phyloP scores from a whole-genome alignment of 2,113 vertebrate genomes.

The Pontoporia blainvillei region DNA sequence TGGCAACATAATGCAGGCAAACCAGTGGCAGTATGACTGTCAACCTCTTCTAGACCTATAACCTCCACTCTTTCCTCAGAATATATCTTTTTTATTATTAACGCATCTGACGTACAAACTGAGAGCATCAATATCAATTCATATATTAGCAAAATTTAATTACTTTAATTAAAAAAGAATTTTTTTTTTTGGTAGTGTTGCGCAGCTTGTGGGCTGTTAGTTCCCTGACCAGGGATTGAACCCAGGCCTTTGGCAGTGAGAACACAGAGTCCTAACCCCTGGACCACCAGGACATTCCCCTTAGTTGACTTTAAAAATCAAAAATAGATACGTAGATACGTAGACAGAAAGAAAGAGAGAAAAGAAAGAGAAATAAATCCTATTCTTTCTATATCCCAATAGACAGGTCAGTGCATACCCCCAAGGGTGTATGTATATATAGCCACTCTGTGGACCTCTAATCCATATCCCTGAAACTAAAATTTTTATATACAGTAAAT shows the following conservation, averaged over 20 bases:
- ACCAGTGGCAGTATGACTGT: background rate
- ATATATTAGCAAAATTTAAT: background rate
- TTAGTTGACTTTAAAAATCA: background rate
- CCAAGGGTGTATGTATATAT: too few species aligned
- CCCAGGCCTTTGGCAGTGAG: background rate
- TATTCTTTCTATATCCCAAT: background rate
- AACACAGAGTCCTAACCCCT: background rate
- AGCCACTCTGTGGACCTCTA: background rate
- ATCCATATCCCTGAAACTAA: background rate
- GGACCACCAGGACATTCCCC: background rate
- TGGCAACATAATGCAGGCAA: background rate
- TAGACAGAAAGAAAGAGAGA: background rate
- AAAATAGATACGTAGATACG: background rate
- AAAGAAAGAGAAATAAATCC: background rate
- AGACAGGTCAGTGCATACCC: background rate
- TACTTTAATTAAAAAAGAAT: background rate
- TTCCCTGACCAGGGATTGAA: background rate
- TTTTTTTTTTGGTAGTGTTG: background rate
- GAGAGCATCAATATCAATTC: background rate
- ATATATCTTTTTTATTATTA: background rate
- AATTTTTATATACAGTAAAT: conserved; percentile 12
- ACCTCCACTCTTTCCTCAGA: background rate
- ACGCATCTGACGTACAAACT: background rate
- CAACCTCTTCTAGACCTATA: background rate
- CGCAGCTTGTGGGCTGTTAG: background rate